Evolutionary conservation across 2,888 invertebrate species (phyloP).

Genomic region (Tinea pellionella): DNA sequence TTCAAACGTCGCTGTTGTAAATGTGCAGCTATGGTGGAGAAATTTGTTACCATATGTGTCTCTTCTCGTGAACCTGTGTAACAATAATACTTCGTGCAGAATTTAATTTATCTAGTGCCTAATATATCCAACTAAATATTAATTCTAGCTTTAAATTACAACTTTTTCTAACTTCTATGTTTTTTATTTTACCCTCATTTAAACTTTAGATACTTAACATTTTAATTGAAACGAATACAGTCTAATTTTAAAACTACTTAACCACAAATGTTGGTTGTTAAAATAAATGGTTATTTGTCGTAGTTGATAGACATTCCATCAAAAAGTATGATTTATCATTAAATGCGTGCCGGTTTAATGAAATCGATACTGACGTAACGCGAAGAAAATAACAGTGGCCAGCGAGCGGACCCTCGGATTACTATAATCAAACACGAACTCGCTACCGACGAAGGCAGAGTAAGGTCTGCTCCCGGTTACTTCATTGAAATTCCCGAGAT

Average conservation of each 20-base stretch:
- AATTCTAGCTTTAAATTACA: too few species aligned
- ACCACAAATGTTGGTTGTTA: neutral
- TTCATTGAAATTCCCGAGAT: neutral
- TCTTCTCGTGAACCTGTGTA: neutral
- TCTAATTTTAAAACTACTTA: neutral
- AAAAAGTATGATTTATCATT: slow-evolving; percentile 33
- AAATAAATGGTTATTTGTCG: slow-evolving; percentile 2
- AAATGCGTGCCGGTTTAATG: slow-evolving; percentile 50
- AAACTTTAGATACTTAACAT: neutral
- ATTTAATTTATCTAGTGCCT: neutral
- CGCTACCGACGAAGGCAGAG: slow-evolving; percentile 1
- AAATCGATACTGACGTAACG: slow-evolving; percentile 56
- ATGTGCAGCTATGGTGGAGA: neutral
- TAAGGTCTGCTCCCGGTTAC: neutral
- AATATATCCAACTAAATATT: neutral
- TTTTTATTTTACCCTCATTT: neutral
- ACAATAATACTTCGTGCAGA: neutral
- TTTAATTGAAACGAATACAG: neutral
- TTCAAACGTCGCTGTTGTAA: slow-evolving; percentile 25
- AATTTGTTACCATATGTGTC: slow-evolving; percentile 12
- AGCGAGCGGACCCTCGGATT: slow-evolving; percentile 9
- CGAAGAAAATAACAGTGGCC: slow-evolving; percentile 36
- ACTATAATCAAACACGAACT: slow-evolving; percentile 12
- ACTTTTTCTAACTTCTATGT: too few species aligned
- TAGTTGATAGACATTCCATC: slow-evolving; percentile 13